phyloP scores from a whole-genome alignment of 2,113 vertebrate species.

The Microcebus griseorufus region DNA sequence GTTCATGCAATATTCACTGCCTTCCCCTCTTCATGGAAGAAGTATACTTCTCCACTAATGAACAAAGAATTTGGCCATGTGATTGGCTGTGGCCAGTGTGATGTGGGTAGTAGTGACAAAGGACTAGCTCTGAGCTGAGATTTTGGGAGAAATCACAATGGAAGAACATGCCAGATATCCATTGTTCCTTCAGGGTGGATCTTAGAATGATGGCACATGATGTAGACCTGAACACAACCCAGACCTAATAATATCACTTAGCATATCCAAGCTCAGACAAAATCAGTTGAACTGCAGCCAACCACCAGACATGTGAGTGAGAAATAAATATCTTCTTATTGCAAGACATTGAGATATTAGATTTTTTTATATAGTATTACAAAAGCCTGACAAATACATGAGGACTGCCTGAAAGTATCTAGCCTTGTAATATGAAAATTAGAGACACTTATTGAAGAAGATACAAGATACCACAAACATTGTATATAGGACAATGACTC shows the following conservation, averaged over 20 bases:
- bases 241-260: background rate
- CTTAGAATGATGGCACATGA: background rate
- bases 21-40: background rate
- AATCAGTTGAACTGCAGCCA: background rate
- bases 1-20: background rate
- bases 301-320: background rate
- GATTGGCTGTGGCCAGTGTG: background rate
- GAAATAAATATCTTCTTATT: background rate
- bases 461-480: too few relatives aligned
- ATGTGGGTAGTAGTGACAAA: background rate
- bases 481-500: too few relatives aligned
- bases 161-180: background rate
- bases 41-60: background rate
- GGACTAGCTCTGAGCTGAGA: background rate
- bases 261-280: background rate
- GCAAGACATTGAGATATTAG: background rate
- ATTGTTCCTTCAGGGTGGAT: background rate
- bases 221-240: background rate
- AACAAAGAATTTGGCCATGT: background rate
- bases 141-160: background rate
- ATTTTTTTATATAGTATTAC: background rate
- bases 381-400: background rate
- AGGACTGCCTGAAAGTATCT: too few relatives aligned
- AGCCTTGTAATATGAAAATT: too few relatives aligned
- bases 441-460: too few relatives aligned